Base-by-base conservation (phyloP, 2,113 vertebrate species). In the Gambusia holbrooki region DNA sequence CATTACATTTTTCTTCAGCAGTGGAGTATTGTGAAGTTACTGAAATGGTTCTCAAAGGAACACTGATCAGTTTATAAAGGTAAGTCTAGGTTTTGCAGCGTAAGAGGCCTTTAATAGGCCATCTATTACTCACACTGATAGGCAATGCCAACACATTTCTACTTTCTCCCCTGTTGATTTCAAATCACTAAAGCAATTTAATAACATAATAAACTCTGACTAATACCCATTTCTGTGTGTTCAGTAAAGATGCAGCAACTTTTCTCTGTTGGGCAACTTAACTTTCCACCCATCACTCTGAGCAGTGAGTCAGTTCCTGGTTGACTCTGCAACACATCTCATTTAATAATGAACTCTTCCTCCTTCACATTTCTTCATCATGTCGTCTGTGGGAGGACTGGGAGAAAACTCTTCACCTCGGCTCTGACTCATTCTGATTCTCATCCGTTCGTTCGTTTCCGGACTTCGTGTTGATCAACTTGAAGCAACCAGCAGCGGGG, bases 381-480 rank as follows among this genome's bases (percentile, higher is more conserved):
- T 76, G 33, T 33, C 40, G 66, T 37, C 40, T 35, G 71, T 71
- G 63, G 74, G 72, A 74, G 76, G 80, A 27, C 28, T 1, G 37
- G 5, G 28, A 58, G 51, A 58, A 58, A 58, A 58, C 51, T 58
- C 51, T 10, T 2, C 51, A 10, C 51, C 19, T 58, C 51, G 25
- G 51, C 51, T 58, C 22, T 58, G 51, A 89, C 77, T 89, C 76
- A 84, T 58, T 81, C 37, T 73, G n/a, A 61, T 78, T 54, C 5
- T 22, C 22, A 58, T 58, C 7, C 22, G 25, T 54, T 25, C 2
- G 25, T 54, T 45, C 58, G 72, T 81, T 30, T 69, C 66, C n/a
- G 27, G 40, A 64, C 62, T 81, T 79, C 65, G 79, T 79, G 73
- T 73, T 15, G 8, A 60, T 77, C 71, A 66, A 28, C 48, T 48